A percentile compares a stretch with the other conserved stretches of the same genome.
Conservation (phyloP, 2,888 invertebrate species). For the Papilio elwesi region DNA sequence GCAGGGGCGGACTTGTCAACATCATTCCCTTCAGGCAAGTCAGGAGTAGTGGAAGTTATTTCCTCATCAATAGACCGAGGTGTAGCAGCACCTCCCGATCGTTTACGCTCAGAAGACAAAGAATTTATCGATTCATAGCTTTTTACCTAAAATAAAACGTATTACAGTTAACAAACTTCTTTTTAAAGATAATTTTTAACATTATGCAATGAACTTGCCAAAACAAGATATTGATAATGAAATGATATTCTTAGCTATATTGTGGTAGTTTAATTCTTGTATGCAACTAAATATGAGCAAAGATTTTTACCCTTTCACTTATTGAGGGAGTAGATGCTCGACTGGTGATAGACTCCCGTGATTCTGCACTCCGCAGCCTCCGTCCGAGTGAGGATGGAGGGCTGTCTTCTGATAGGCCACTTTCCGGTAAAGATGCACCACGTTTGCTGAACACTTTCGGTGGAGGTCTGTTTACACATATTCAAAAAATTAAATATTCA, state of each 20-base stretch:
- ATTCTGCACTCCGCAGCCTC: conserved; percentile 74
- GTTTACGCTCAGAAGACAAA: conserved; percentile 84
- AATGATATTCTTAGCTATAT: no score
- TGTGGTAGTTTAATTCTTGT: not conserved
- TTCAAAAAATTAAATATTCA: conserved; percentile 22
- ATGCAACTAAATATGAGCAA: not conserved
- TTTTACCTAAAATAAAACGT: conserved; percentile 77
- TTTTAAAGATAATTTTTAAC: not conserved
- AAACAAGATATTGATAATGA: not conserved
- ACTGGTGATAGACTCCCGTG: conserved; percentile 78
- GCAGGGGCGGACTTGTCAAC: conserved; percentile 73
- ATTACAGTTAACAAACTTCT: conserved; percentile 10
- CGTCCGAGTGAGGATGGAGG: conserved; percentile 78
- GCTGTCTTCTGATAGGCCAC: conserved; percentile 80
- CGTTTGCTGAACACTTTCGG: conserved; percentile 86
- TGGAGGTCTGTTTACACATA: conserved; percentile 78
- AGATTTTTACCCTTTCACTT: conserved; percentile 73
- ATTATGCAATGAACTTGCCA: no score
- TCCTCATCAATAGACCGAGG: conserved; percentile 80
- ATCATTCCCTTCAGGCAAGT: conserved; percentile 65
- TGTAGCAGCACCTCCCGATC: conserved; percentile 80
- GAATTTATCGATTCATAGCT: conserved; percentile 87
- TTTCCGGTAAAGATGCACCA: conserved; percentile 83
- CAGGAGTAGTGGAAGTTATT: conserved; percentile 71
- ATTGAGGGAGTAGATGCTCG: conserved; percentile 81